Conservation (phyloP, 2,113 vertebrate species). For the Epinephelus lanceolatus region DNA sequence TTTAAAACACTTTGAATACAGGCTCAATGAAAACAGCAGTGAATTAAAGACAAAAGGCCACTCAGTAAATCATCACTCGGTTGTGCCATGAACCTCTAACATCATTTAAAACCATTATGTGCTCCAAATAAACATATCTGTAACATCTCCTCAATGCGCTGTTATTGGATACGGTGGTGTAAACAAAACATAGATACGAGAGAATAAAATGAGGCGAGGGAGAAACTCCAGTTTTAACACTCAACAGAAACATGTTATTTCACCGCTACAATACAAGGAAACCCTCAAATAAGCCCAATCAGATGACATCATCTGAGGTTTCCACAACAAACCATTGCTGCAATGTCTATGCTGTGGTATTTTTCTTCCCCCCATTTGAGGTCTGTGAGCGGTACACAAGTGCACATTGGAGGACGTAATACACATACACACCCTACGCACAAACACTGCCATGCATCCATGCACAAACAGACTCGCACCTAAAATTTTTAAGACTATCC, state of each 20-base stretch:
- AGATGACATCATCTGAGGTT: conserved; percentile 62
- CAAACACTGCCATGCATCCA: conserved; percentile 44
- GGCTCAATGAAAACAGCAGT: conserved; percentile 1
- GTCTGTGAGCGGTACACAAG: conserved; percentile 28
- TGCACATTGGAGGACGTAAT: neutral
- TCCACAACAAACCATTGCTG: conserved; percentile 45
- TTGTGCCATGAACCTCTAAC: conserved; percentile 37
- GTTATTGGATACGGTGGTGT: conserved; percentile 52
- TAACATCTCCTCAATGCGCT: conserved; percentile 14
- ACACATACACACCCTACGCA: conserved; percentile 21
- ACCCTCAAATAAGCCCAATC: conserved; percentile 39
- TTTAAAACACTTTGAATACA: conserved; percentile 20
- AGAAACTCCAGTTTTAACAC: conserved; percentile 9
- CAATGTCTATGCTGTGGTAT: conserved; percentile 39
- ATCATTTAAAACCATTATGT: conserved; percentile 43
- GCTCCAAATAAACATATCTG: conserved; percentile 28
- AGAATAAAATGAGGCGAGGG: conserved; percentile 3
- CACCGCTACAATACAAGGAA: conserved; percentile 38
- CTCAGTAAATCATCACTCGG: conserved; percentile 37
- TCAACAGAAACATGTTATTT: conserved; percentile 46
- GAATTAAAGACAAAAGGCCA: conserved; percentile 34
- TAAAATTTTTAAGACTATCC: conserved; percentile 40
- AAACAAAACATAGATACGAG: conserved; percentile 36
- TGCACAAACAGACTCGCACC: conserved; percentile 36
- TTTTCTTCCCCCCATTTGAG: conserved; percentile 4